Percentiles rank a stretch among this genome's conserved stretches.
These are phyloP conservation scores for Stigmatopora nigra DNA, from an alignment of 2,113 vertebrate genomes.

Conservation along the genomic window DNA sequence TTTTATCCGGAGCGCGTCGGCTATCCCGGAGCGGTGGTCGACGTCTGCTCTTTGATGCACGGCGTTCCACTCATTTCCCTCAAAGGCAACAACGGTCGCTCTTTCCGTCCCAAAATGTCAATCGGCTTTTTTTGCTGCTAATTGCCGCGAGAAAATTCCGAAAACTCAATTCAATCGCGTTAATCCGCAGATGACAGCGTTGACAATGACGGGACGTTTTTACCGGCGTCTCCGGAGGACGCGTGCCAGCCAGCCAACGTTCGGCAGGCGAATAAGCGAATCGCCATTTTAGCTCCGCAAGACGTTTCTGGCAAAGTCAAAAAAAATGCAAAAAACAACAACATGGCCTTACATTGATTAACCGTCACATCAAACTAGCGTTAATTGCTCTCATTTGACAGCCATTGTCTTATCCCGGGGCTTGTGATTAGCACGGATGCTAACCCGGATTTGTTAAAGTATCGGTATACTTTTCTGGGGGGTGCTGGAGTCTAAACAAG, in stretches of 20 bases:
- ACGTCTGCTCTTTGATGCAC: not conserved
- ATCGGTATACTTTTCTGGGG: too few species aligned
- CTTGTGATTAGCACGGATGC: not conserved
- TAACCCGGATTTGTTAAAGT: too few species aligned
- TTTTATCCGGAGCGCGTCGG: not conserved
- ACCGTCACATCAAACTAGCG: not conserved
- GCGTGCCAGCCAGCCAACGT: not conserved
- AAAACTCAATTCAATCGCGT: not conserved
- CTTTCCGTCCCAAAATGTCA: slow-evolving; percentile 1
- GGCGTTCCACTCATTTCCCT: not conserved
- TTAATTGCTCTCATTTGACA: slow-evolving; percentile 3
- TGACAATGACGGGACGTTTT: slow-evolving; percentile 1
- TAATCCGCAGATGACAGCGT: slow-evolving; percentile 5
- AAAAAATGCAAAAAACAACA: slow-evolving; percentile 4
- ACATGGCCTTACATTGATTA: slow-evolving; percentile 1
- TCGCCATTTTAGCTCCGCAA: not conserved
- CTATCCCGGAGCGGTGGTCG: not conserved
- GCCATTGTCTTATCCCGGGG: not conserved
- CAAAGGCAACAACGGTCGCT: not conserved
- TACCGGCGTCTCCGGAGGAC: not conserved
- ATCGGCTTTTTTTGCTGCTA: not conserved
- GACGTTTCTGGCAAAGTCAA: slow-evolving; percentile 1
- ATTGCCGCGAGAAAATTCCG: not conserved
- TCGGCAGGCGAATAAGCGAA: not conserved
- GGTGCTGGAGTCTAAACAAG: too few species aligned